Conservation (phyloP, 2,888 invertebrate species). For the Ornithoptera priamus region DNA sequence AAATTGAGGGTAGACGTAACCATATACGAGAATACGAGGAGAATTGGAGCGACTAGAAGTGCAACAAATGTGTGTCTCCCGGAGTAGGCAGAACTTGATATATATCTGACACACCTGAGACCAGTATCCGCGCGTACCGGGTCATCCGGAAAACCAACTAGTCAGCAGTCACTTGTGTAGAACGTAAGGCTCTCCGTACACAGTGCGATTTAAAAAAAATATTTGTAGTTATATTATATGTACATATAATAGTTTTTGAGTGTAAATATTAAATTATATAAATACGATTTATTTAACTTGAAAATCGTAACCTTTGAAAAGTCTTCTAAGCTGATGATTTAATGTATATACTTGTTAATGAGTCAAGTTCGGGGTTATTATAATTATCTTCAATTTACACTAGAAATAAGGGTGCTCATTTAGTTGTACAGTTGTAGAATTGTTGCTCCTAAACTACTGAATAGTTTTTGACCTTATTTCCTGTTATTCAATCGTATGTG, state of each 20-base stretch:
- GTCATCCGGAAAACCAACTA: slow-evolving; percentile 38
- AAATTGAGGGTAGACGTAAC: slow-evolving; percentile 16
- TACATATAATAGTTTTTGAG: not conserved
- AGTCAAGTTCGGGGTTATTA: too few species aligned
- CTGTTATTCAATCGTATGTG: too few species aligned
- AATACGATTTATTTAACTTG: too few species aligned
- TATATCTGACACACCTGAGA: slow-evolving; percentile 33
- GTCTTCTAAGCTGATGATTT: too few species aligned
- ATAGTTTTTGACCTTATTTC: too few species aligned
- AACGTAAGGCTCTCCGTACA: slow-evolving; percentile 5
- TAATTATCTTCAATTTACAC: too few species aligned
- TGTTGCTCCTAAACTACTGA: too few species aligned
- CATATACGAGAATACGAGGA: slow-evolving; percentile 22
- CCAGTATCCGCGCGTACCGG: slow-evolving; percentile 34
- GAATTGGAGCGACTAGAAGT: slow-evolving; percentile 18
- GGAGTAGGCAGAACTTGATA: slow-evolving; percentile 24
- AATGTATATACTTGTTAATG: too few species aligned
- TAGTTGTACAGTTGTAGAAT: too few species aligned
- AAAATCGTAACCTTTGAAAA: too few species aligned
- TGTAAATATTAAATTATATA: too few species aligned
- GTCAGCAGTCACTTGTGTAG: slow-evolving; percentile 5
- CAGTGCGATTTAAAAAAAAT: not conserved
- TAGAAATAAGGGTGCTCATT: too few species aligned
- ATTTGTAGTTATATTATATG: not conserved
- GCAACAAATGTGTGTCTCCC: slow-evolving; percentile 26